phyloP scores from a whole-genome alignment of 2,888 invertebrate species.

The Drepana falcataria region DNA sequence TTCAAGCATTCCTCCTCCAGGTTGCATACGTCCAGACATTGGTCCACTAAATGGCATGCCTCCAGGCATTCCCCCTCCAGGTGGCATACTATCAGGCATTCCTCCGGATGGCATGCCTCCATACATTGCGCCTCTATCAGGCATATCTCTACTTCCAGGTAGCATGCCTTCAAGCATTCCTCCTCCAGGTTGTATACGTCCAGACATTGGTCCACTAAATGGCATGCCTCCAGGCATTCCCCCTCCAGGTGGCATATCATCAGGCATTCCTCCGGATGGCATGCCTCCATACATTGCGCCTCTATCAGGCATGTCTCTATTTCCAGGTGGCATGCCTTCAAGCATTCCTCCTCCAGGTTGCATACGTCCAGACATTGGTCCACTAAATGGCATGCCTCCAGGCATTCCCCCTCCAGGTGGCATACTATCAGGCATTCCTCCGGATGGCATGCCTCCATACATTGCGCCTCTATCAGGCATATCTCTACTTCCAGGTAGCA shows the following conservation, averaged over 20 bases:
- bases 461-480: too few species aligned
- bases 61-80: too few species aligned
- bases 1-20: too few species aligned
- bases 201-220: background rate
- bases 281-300: background rate
- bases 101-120: background rate
- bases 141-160: background rate
- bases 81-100: too few species aligned
- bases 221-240: background rate
- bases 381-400: background rate
- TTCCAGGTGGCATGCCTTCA: background rate
- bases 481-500: too few species aligned
- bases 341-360: background rate
- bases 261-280: background rate
- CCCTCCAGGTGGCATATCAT: background rate
- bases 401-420: too few species aligned
- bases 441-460: too few species aligned
- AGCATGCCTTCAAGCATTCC: background rate
- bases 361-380: background rate
- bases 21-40: background rate
- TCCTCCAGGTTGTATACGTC: background rate
- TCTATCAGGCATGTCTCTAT: background rate
- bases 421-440: too few species aligned
- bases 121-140: background rate
- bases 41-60: background rate